phyloP scores from a whole-genome alignment of 2,888 invertebrate species.

The Linnaemya vulpina region DNA sequence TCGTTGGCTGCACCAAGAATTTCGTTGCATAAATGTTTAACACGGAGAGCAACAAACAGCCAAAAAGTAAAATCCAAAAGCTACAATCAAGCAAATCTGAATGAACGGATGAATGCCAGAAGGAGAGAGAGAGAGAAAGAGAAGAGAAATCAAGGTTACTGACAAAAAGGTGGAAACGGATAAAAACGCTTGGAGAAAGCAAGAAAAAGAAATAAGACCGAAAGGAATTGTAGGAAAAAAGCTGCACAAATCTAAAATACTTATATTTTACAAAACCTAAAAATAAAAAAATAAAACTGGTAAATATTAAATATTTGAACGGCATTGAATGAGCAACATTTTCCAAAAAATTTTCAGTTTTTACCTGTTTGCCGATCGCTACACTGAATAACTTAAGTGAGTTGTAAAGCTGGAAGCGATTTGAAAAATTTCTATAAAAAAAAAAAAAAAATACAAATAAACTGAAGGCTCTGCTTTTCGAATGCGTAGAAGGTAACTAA shows the following conservation, averaged over 20 bases:
- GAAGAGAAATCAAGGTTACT: constrained; percentile 51
- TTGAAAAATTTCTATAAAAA: background rate
- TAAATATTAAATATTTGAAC: constrained; percentile 33
- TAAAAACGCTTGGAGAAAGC: background rate
- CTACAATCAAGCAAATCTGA: constrained; percentile 15
- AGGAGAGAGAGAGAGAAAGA: constrained; percentile 15
- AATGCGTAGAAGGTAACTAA: no score
- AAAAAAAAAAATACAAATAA: background rate
- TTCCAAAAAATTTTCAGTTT: constrained; percentile 1
- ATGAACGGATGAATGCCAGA: background rate
- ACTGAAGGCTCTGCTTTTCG: background rate
- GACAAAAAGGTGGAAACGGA: background rate
- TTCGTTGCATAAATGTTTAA: constrained; percentile 54
- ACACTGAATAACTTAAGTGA: constrained; percentile 7
- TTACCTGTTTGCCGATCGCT: background rate
- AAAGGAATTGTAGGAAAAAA: constrained; percentile 1
- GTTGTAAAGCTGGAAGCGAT: background rate
- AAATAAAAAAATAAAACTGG: constrained; percentile 7
- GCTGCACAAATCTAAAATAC: constrained; percentile 45
- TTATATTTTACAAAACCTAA: constrained; percentile 44
- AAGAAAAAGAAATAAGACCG: background rate
- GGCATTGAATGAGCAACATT: constrained; percentile 15
- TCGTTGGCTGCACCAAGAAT: constrained; percentile 55
- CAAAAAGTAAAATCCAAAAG: constrained; percentile 35
- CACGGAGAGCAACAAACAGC: constrained; percentile 14